Percentiles rank a stretch among this genome's conserved stretches.
Evolutionary conservation across 2,797 vertebrate species (phyloP).

Genomic region (Phoebastria nigripes): DNA sequence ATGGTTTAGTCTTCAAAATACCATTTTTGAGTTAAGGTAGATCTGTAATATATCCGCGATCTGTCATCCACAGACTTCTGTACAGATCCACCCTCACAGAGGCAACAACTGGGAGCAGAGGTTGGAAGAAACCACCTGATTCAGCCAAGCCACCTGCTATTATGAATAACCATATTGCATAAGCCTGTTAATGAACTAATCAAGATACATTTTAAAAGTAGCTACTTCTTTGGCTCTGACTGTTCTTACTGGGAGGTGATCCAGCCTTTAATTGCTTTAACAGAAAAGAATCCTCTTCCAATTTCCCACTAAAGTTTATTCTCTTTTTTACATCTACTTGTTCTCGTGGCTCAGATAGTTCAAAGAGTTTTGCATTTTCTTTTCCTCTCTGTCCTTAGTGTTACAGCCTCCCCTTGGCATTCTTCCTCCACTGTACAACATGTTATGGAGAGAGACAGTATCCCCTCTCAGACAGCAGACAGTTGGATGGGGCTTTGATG

Average conservation of each 20-base stretch:
- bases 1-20: neutral
- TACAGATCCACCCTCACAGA: neutral
- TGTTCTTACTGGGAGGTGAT: neutral
- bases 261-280: neutral
- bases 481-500: neutral
- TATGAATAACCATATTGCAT: neutral
- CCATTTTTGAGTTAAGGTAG: neutral
- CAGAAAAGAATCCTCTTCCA: neutral
- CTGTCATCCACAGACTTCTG: neutral
- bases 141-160: neutral
- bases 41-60: neutral
- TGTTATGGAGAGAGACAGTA: neutral
- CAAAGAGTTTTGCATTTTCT: neutral
- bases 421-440: neutral
- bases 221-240: neutral
- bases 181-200: neutral
- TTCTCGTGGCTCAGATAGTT: neutral
- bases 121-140: neutral
- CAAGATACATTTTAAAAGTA: neutral
- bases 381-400: neutral
- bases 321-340: neutral
- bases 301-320: neutral
- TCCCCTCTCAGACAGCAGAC: neutral
- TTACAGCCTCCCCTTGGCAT: neutral
- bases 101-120: neutral